These are phyloP conservation scores for Callocephalon fimbriatum DNA, from an alignment of 2,113 vertebrate species.

Conservation along the genomic window DNA sequence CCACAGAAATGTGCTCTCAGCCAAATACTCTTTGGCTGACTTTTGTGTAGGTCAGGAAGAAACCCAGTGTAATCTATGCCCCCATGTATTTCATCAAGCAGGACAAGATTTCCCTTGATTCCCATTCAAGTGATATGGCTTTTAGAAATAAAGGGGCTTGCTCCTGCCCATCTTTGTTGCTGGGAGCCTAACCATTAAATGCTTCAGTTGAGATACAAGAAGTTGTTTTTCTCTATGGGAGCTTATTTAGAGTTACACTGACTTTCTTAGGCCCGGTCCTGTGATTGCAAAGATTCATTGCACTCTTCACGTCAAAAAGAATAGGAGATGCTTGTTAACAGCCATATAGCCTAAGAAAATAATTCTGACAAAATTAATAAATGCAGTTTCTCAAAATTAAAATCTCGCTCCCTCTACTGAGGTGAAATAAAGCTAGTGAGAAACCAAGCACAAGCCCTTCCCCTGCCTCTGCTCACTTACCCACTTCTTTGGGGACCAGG, in stretches of 20 bases:
- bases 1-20: not conserved
- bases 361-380: not conserved
- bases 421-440: not conserved
- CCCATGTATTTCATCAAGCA: not conserved
- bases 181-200: not conserved
- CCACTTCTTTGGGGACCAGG: fast-evolving
- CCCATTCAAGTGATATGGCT: not conserved
- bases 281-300: not conserved
- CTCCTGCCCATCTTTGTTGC: not conserved
- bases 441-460: not conserved
- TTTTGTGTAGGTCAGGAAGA: not conserved
- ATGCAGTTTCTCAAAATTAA: not conserved
- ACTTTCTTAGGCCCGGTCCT: not conserved
- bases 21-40: not conserved
- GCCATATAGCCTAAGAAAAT: not conserved
- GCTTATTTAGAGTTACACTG: not conserved
- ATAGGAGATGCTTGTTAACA: not conserved
- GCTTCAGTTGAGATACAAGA: not conserved
- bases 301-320: not conserved
- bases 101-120: not conserved
- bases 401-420: not conserved
- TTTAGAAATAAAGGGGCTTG: not conserved
- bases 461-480: not conserved
- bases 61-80: not conserved
- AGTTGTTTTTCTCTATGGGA: not conserved